These are phyloP conservation scores for Drosophila neoperkinsi DNA, from an alignment of 2,888 invertebrate genomes.

Conservation along the genomic window DNA sequence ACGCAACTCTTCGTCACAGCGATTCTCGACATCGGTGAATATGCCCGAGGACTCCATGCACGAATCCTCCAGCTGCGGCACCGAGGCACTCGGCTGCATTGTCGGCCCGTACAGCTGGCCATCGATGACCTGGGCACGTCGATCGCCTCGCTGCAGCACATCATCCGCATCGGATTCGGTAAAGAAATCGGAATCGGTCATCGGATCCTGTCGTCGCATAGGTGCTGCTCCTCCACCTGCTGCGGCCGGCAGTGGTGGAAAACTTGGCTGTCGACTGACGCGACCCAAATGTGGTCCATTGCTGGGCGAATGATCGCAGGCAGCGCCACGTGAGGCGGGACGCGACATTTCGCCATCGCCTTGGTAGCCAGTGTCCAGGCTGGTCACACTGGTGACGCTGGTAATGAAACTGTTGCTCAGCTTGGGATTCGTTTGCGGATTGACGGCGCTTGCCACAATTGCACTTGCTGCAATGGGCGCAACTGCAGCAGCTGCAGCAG, in stretches of 20 bases:
- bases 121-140: slow-evolving; percentile 94
- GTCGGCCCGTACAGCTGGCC: slow-evolving; percentile 92
- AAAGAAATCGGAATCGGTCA: slow-evolving; percentile 96
- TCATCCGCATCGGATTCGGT: slow-evolving; percentile 96
- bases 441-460: background rate
- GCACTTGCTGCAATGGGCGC: background rate
- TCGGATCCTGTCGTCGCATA: slow-evolving; percentile 91
- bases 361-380: slow-evolving; percentile 97
- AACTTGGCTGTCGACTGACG: slow-evolving; percentile 85
- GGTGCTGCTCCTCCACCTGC: slow-evolving; percentile 85
- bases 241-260: slow-evolving; percentile 79
- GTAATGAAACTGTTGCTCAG: slow-evolving; percentile 92
- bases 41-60: slow-evolving; percentile 96
- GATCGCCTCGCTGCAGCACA: slow-evolving; percentile 88
- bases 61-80: slow-evolving; percentile 89
- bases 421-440: slow-evolving; percentile 84
- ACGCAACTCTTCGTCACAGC: slow-evolving; percentile 87
- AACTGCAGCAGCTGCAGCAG: slow-evolving; percentile 19
- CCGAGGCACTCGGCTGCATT: slow-evolving; percentile 85
- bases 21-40: slow-evolving; percentile 93
- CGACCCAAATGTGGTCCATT: slow-evolving; percentile 85
- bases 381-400: slow-evolving; percentile 95
- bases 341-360: slow-evolving; percentile 96
- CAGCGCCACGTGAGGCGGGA: slow-evolving; percentile 92
- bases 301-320: slow-evolving; percentile 90